Conservation (phyloP, 2,888 invertebrate genomes). For the Theodoxus fluviatilis region DNA sequence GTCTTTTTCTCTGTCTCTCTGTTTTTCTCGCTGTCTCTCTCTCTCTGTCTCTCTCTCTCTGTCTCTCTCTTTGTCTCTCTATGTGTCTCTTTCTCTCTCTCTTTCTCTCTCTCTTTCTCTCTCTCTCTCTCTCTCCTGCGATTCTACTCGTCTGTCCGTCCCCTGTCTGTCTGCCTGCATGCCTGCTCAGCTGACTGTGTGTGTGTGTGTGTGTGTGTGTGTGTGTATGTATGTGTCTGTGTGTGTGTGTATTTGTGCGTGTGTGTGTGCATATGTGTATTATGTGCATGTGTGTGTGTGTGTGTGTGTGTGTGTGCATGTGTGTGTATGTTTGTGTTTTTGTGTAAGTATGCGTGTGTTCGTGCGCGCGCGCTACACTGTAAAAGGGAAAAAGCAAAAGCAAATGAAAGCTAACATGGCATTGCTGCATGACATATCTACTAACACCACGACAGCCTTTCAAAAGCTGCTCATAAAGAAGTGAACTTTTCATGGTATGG, state of each 20-base stretch:
- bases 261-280: neutral
- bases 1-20: neutral
- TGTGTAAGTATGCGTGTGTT: conserved; percentile 10
- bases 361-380: neutral
- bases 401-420: too few species aligned
- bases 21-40: neutral
- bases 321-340: conserved; percentile 12
- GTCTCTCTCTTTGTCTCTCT: conserved; percentile 16
- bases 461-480: too few species aligned
- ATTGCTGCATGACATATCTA: too few species aligned
- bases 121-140: neutral
- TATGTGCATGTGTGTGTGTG: neutral
- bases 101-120: conserved; percentile 12
- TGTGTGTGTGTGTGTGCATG: conserved; percentile 11
- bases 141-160: neutral
- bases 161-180: neutral
- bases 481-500: too few species aligned
- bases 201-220: conserved; percentile 17
- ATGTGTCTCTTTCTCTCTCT: conserved; percentile 14
- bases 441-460: too few species aligned
- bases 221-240: conserved; percentile 19
- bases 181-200: conserved; percentile 9
- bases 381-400: too few species aligned
- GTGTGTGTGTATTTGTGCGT: neutral
- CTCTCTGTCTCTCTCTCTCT: neutral